A percentile compares a stretch with the other conserved stretches of the same genome.
Evolutionary conservation across 2,888 invertebrate genomes (phyloP).

Genomic region (Luffia ferchaultella): DNA sequence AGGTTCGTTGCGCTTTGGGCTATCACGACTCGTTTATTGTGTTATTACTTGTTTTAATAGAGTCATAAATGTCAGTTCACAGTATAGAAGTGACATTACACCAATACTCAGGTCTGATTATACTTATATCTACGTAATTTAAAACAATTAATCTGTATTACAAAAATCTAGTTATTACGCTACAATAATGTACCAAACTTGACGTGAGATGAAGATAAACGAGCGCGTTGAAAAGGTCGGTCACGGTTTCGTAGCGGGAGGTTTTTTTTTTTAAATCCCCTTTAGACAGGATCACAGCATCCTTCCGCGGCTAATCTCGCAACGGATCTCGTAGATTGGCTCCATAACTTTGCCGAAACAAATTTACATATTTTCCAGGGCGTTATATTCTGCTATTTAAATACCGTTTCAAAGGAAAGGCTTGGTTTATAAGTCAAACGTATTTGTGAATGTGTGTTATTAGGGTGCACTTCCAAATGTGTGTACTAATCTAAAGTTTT

Average conservation of each 20-base stretch:
- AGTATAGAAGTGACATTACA: too few relatives aligned
- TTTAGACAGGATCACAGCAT: conserved; percentile 15
- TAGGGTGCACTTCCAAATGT: too few relatives aligned
- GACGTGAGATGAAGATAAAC: conserved; percentile 31
- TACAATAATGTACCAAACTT: conserved; percentile 20
- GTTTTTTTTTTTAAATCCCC: conserved; percentile 28
- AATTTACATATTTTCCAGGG: conserved; percentile 22
- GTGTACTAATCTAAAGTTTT: too few relatives aligned
- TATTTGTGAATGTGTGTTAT: too few relatives aligned
- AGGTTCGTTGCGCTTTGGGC: too few relatives aligned
- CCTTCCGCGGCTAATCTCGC: conserved; percentile 24
- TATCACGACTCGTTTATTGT: too few relatives aligned
- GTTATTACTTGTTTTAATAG: too few relatives aligned
- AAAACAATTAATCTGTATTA: too few relatives aligned
- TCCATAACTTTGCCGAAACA: conserved; percentile 41
- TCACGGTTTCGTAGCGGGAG: conserved; percentile 13
- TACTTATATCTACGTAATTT: too few relatives aligned
- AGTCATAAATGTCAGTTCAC: too few relatives aligned
- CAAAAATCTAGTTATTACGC: conserved; percentile 9
- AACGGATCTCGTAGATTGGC: conserved; percentile 33
- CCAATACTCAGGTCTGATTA: too few relatives aligned
- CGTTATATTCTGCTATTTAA: conserved; percentile 2
- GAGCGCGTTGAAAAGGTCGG: conserved; percentile 22
- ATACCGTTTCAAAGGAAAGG: background rate
- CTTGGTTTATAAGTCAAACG: too few relatives aligned